Base-by-base conservation (phyloP, 2,888 invertebrate species). In the Crocallis elinguaria region DNA sequence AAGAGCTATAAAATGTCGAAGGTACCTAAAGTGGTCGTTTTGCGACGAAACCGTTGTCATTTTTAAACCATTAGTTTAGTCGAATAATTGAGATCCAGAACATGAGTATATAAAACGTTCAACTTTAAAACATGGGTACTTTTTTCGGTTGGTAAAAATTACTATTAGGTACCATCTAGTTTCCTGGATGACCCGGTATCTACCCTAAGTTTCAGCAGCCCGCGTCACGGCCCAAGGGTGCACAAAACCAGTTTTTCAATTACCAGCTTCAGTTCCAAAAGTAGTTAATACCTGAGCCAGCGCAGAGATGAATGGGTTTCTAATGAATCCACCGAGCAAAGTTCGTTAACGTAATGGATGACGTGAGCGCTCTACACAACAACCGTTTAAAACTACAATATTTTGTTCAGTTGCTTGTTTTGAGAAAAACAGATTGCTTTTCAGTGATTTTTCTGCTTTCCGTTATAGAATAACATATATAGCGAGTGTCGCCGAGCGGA, bases 311-410 rank as follows among this genome's bases (percentile, higher is more conserved):
- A 84, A 86, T 85, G 79, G 79, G 71, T 84, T 84, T 81, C 84
- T 85, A 86, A 86, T 86, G 84, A 84, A 86, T 79, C 81, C 75
- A 73, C 57, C 62, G 62, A 64, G 75, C 71, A 72, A 83, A 83
- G 78, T 82, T 86, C 81, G 84, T 83, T 85, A 82, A 74, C 65
- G 75, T 82, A 84, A 81, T 85, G 79, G 83, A 75, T 64, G 60
- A 55, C 54, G 61, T 57, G 58, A 55, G 49, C 49, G 50, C 46
- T 60, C 56, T 57, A 60, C 61, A 56, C 55, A 62, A 57, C 54
- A 48, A 30, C 51, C 56, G 41, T 54, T 57, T 55, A 38, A 45
- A 57, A 60, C 52, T 46, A 60, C 45, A 44, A 48, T 54, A 36
- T 43, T 39, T 45, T 25, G 49, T 42, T 46, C 35, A 36, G 33